A percentile compares a stretch with the other conserved stretches of the same genome.
phyloP scores from a whole-genome alignment of 2,888 invertebrate genomes.

The Meandrusa payeni region DNA sequence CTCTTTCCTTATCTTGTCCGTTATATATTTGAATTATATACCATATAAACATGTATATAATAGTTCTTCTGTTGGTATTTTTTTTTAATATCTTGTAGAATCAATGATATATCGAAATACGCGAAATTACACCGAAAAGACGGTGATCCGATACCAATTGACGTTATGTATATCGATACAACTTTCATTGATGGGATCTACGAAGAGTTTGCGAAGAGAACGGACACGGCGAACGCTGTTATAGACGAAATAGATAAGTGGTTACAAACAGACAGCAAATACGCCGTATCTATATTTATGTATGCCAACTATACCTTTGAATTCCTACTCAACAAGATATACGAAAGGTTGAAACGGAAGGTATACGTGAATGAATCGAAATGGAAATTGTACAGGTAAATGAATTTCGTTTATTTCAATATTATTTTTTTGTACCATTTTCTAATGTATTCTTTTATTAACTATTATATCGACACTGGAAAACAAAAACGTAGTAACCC shows the following conservation, averaged over 20 bases:
- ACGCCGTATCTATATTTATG: constrained; percentile 78
- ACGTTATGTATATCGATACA: constrained; percentile 88
- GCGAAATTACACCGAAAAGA: constrained; percentile 72
- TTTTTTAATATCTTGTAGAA: constrained; percentile 40
- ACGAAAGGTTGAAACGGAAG: constrained; percentile 72
- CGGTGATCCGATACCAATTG: constrained; percentile 76
- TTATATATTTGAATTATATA: too few species aligned
- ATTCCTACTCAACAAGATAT: constrained; percentile 81
- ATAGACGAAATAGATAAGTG: constrained; percentile 79
- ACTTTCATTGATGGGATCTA: constrained; percentile 85
- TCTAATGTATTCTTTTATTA: too few species aligned
- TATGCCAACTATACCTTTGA: constrained; percentile 84
- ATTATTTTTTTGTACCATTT: too few species aligned
- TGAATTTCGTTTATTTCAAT: constrained; percentile 4
- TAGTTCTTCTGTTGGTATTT: not conserved
- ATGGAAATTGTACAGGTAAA: constrained; percentile 79
- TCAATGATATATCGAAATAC: constrained; percentile 77
- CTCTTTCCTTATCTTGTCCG: too few species aligned
- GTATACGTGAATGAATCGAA: constrained; percentile 80
- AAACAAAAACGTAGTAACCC: too few species aligned
- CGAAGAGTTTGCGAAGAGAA: constrained; percentile 83
- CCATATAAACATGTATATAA: too few species aligned
- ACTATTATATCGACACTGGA: too few species aligned
- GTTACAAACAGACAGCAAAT: constrained; percentile 67
- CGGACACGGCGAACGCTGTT: constrained; percentile 79